Evolutionary conservation across 1,140 invertebrate species (phyloP).

Genomic region (Andricus grossulariae): DNA sequence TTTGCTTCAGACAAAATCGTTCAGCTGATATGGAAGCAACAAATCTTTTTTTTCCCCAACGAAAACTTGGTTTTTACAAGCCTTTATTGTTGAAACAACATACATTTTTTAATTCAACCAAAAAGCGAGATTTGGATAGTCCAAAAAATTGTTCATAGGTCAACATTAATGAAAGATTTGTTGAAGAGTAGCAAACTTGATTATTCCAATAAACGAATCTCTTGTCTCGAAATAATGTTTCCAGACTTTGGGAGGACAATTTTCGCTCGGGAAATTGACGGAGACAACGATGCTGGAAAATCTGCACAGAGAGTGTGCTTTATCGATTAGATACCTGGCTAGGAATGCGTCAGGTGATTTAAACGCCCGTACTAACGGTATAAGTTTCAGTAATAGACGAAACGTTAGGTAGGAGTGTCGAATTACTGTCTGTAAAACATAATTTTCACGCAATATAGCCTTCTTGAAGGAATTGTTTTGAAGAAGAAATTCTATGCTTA

Average conservation of each 20-base stretch:
- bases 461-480: no score
- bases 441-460: not conserved
- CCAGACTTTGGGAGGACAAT: not conserved
- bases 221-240: not conserved
- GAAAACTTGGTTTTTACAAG: no score
- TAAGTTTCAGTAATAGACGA: conserved; percentile 18
- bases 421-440: not conserved
- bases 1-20: not conserved
- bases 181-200: not conserved
- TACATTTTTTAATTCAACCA: no score
- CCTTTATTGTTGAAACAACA: no score
- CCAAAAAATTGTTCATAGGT: no score
- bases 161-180: no score
- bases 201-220: not conserved
- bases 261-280: not conserved
- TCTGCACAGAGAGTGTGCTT: conserved; percentile 38
- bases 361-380: conserved; percentile 28
- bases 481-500: no score
- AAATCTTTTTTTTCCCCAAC: no score
- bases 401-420: not conserved
- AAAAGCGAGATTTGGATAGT: no score
- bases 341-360: conserved; percentile 26
- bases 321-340: conserved; percentile 39
- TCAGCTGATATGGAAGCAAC: no score
- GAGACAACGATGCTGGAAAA: conserved; percentile 43